Evolutionary conservation across 2,113 vertebrate species (phyloP).

Genomic region (Athene noctua): DNA sequence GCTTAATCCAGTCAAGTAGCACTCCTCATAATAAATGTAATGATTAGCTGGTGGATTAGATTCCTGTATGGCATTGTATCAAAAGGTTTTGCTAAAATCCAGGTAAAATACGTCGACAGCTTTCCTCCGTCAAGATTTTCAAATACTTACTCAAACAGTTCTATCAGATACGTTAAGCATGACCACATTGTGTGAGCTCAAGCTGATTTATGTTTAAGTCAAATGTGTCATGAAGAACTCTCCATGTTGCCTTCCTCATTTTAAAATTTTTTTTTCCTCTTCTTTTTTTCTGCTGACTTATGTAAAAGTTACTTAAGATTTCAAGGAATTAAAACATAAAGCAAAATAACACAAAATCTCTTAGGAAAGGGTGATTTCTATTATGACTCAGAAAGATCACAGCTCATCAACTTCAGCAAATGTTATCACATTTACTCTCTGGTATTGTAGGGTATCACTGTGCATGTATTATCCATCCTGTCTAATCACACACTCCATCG

Average conservation of each 20-base stretch:
- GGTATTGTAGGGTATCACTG: neutral
- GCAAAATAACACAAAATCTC: neutral
- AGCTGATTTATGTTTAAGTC: conserved; percentile 11
- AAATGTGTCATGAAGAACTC: neutral
- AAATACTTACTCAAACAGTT: conserved; percentile 29
- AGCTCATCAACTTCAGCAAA: neutral
- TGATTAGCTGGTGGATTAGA: conserved; percentile 41
- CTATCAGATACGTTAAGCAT: conserved; percentile 10
- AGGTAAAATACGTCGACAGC: conserved; percentile 32
- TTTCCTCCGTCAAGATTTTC: conserved; percentile 30
- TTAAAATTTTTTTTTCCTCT: neutral
- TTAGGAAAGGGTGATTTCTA: neutral
- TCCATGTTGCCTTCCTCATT: neutral
- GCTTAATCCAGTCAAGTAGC: conserved; percentile 1
- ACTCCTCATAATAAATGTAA: neutral
- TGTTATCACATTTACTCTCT: neutral
- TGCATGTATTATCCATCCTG: neutral
- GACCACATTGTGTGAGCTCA: neutral
- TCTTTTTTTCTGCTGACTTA: neutral
- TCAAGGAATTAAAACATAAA: neutral
- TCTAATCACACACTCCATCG: neutral
- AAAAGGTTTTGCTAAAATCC: conserved; percentile 51
- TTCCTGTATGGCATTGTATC: neutral
- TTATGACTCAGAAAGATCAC: neutral
- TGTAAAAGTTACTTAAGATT: neutral